Percentiles rank a stretch among this genome's conserved stretches.
Conservation (phyloP, 2,797 vertebrate species). For the Triplophysa bombifrons region DNA sequence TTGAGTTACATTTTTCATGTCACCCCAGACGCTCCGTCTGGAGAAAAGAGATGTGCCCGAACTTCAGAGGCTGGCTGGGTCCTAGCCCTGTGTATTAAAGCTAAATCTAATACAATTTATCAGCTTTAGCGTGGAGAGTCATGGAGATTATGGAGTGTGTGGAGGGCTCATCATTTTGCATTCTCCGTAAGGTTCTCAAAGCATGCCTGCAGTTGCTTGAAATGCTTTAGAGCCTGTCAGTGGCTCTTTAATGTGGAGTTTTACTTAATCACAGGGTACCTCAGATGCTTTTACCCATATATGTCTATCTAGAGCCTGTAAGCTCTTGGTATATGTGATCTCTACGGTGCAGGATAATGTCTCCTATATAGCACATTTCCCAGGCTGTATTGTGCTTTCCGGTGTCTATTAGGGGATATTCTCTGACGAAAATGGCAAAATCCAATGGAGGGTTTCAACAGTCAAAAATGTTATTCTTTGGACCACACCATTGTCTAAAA, state of each 20-base stretch:
- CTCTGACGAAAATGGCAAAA: neutral
- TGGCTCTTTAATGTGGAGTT: constrained; percentile 59
- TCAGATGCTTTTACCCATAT: constrained; percentile 44
- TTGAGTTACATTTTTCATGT: constrained; percentile 46
- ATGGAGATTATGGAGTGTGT: constrained; percentile 72
- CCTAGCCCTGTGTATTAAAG: constrained; percentile 70
- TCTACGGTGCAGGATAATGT: constrained; percentile 9
- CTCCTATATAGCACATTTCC: constrained; percentile 1
- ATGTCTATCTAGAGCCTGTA: constrained; percentile 7
- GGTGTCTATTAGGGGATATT: neutral
- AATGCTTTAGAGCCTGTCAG: constrained; percentile 64
- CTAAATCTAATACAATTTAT: constrained; percentile 76
- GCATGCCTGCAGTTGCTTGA: constrained; percentile 57
- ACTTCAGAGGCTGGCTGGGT: constrained; percentile 71
- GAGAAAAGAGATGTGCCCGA: constrained; percentile 59
- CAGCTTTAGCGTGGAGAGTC: constrained; percentile 71
- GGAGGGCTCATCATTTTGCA: constrained; percentile 71
- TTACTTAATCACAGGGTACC: constrained; percentile 56
- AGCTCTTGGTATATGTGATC: constrained; percentile 1
- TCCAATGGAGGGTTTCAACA: neutral
- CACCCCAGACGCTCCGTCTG: constrained; percentile 61
- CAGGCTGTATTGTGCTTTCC: neutral
- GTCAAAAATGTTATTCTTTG: neutral
- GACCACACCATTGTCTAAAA: neutral
- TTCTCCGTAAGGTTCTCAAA: constrained; percentile 58